phyloP scores from a whole-genome alignment of 2,888 invertebrate species.

The Sminthurinus aureus region DNA sequence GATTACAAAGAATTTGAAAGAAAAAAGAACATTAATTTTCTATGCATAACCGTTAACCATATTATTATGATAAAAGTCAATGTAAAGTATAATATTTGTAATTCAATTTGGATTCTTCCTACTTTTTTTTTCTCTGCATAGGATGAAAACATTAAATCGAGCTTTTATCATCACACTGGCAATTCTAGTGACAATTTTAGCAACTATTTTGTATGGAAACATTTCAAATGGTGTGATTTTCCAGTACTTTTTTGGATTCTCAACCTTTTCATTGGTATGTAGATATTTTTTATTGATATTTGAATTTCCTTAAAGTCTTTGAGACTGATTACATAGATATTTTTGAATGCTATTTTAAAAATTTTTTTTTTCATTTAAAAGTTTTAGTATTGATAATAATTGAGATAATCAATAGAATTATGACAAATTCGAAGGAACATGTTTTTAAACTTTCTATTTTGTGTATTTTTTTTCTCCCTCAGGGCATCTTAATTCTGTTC shows the following conservation, averaged over 20 bases:
- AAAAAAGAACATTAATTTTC: too few relatives aligned
- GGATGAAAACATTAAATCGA: constrained; percentile 52
- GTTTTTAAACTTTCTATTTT: background rate
- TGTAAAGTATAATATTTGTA: background rate
- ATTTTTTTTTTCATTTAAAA: too few relatives aligned
- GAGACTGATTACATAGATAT: too few relatives aligned
- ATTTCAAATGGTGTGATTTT: constrained; percentile 37
- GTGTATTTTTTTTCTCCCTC: constrained; percentile 1
- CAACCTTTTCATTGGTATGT: constrained; percentile 44
- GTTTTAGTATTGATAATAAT: too few relatives aligned
- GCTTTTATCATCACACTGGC: constrained; percentile 44
- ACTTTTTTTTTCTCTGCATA: constrained; percentile 20
- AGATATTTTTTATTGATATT: too few relatives aligned
- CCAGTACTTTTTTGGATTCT: constrained; percentile 47
- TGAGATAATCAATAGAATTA: too few relatives aligned
- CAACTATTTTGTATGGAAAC: constrained; percentile 49
- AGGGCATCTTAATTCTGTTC: constrained; percentile 47
- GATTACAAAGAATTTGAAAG: too few relatives aligned
- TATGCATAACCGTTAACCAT: too few relatives aligned
- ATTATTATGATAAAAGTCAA: too few relatives aligned
- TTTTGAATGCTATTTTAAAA: too few relatives aligned
- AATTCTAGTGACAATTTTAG: constrained; percentile 46
- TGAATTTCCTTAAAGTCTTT: too few relatives aligned
- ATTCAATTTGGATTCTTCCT: background rate
- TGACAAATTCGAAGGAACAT: too few relatives aligned